Percentiles rank a stretch among this genome's conserved stretches.
These are phyloP conservation scores for Bembecia ichneumoniformis DNA, from an alignment of 2,888 invertebrate genomes.

Conservation along the genomic window DNA sequence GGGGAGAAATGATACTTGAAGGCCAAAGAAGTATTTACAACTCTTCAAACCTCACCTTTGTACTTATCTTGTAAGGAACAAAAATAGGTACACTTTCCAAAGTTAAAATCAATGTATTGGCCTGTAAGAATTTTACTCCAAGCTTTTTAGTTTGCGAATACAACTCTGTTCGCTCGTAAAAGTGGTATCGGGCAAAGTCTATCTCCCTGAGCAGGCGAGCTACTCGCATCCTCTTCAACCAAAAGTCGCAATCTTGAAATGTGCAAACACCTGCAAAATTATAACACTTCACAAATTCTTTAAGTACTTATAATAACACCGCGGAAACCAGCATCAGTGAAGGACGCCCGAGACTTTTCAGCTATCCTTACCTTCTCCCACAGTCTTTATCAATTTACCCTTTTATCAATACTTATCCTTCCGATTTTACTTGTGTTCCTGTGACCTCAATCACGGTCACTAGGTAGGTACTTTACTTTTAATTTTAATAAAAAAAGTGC, in stretches of 20 bases:
- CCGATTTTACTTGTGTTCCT: too few relatives aligned
- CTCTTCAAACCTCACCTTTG: constrained; percentile 30
- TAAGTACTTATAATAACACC: not conserved
- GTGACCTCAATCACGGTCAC: too few relatives aligned
- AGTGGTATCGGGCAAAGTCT: constrained; percentile 56
- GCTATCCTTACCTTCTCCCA: too few relatives aligned
- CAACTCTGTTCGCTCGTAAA: constrained; percentile 49
- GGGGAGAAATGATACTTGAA: too few relatives aligned
- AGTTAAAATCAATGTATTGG: constrained; percentile 38
- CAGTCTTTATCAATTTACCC: too few relatives aligned
- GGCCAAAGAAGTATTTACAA: too few relatives aligned
- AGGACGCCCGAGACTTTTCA: too few relatives aligned
- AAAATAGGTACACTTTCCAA: constrained; percentile 39
- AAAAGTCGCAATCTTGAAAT: constrained; percentile 48
- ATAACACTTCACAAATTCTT: not conserved
- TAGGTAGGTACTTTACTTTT: too few relatives aligned
- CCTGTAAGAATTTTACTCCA: constrained; percentile 44
- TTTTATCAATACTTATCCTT: too few relatives aligned
- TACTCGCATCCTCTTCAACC: constrained; percentile 31
- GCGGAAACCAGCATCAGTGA: too few relatives aligned
- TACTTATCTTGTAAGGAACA: constrained; percentile 45
- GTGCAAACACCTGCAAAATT: constrained; percentile 40
- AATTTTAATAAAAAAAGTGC: too few relatives aligned
- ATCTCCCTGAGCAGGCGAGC: constrained; percentile 48
- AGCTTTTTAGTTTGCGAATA: constrained; percentile 31